These are phyloP conservation scores for Sander vitreus DNA, from an alignment of 2,113 vertebrate genomes.

Conservation along the genomic window DNA sequence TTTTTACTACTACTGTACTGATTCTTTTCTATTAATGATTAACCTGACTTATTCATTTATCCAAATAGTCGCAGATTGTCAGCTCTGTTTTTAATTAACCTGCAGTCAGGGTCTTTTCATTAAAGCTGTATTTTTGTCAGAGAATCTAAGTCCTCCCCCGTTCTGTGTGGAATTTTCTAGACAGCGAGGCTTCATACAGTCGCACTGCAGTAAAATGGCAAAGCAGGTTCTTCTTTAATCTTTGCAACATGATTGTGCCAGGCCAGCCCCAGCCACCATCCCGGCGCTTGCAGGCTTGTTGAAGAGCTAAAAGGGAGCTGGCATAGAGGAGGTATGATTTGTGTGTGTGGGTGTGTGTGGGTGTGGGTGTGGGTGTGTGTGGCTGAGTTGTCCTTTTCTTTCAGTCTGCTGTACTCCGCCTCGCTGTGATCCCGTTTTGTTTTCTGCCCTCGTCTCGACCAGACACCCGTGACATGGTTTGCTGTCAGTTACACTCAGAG, in stretches of 20 bases:
- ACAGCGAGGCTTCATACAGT: not conserved
- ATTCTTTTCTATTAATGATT: no score
- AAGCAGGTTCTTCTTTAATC: constrained; percentile 52
- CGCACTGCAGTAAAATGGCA: not conserved
- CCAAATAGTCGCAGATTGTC: not conserved
- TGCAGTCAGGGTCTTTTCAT: not conserved
- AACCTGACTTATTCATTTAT: not conserved
- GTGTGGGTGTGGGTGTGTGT: not conserved
- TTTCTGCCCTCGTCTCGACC: not conserved
- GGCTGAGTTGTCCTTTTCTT: constrained; percentile 56
- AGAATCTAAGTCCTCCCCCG: not conserved
- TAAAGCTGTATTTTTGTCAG: not conserved
- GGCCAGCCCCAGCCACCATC: not conserved
- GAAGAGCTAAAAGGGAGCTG: constrained; percentile 22
- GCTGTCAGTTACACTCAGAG: not conserved
- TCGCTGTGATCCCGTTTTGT: constrained; percentile 24
- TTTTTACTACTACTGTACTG: no score
- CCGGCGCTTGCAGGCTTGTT: not conserved
- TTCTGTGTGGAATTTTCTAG: not conserved
- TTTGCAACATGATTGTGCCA: constrained; percentile 33
- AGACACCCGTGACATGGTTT: not conserved
- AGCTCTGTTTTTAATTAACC: not conserved
- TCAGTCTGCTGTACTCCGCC: not conserved
- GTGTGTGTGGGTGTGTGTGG: no score
- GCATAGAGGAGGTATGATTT: constrained; percentile 18